These are phyloP conservation scores for Cladopsammia gracilis DNA, from an alignment of 64 coral and sea anemone genomes.

Conservation along the genomic window DNA sequence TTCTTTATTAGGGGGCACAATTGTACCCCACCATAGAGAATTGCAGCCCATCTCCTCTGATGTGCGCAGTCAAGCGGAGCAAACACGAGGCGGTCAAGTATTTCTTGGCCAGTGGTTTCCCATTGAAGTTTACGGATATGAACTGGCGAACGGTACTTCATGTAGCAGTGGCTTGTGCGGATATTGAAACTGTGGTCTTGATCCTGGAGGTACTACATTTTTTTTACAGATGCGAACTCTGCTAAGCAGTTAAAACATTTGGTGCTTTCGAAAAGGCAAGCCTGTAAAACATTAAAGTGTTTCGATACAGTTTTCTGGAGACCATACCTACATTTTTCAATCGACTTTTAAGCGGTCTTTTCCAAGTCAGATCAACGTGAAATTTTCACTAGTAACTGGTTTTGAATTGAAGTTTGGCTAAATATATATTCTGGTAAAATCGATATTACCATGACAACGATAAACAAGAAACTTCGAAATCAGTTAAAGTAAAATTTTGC, in stretches of 20 bases:
- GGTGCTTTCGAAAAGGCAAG: too few species aligned
- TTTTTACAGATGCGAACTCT: not conserved
- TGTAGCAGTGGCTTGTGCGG: constrained; percentile 65
- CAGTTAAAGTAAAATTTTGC: too few species aligned
- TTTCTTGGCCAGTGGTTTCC: constrained; percentile 41
- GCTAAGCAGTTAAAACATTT: not conserved
- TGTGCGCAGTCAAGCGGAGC: constrained; percentile 65
- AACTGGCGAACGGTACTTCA: constrained; percentile 69
- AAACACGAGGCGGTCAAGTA: constrained; percentile 55
- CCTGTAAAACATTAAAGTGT: too few species aligned
- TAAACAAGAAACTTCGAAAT: too few species aligned
- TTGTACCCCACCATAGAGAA: not conserved
- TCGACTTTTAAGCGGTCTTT: too few species aligned
- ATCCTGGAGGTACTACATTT: constrained; percentile 31
- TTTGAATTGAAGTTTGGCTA: too few species aligned
- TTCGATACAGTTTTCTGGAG: too few species aligned
- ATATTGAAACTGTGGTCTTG: constrained; percentile 58
- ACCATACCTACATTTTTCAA: too few species aligned
- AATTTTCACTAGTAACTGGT: too few species aligned
- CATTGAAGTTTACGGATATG: constrained; percentile 16
- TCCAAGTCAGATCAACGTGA: too few species aligned
- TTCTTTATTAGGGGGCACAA: constrained; percentile 45
- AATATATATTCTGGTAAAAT: too few species aligned
- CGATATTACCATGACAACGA: too few species aligned
- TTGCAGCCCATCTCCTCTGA: constrained; percentile 32